Evolutionary conservation across 2,113 vertebrate species (phyloP), one percentile per base, ranked within the genome.

Genomic region (Pogonocichla stellata): DNA sequence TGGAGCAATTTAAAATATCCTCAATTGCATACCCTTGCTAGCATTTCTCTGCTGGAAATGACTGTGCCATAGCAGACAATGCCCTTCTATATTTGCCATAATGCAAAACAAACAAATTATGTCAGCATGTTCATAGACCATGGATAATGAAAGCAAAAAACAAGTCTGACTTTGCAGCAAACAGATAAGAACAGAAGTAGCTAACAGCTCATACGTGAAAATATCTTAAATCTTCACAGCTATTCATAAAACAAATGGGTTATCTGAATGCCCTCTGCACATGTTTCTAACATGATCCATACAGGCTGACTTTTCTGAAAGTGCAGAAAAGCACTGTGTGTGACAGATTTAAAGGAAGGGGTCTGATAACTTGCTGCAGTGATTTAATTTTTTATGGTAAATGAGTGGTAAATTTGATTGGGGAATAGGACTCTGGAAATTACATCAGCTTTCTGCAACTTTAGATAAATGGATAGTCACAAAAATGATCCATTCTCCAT

Each of bases 11-110:
- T 36, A 79, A 60, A 31, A 58, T 17, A 28, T 60, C 12, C 61
- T 14, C 11, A 0, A 0, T 34, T 65, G 54, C 1, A 5, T 28
- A 77, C 0, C 2, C 9, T 48, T 67, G 16, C 43, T 42, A 66
- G 29, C 11, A 71, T 47, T 60, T 38, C 53, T 81, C 38, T 81
- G 70, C 43, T 91, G 78, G 40, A 87, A 89, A 75, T 20, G 0
- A 48, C 48, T 47, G 26, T 40, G 38, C n/a, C 13, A 2, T 14
- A 48, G 56, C 43, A 87, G 43, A 61, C 22, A 92, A 40, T 23
- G 72, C 22, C 28, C 12, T 66, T 42, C 42, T 38, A 45, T 67
- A 75, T 57, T 72, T 80, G 36, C n/a, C 61, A 72, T n/a, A 72
- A 50, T 42, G 25, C 29, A 90, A 90, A 91, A 17, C n/a, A 80